Base-by-base conservation (phyloP, 2,888 invertebrate species). In the Tethea ocularis region DNA sequence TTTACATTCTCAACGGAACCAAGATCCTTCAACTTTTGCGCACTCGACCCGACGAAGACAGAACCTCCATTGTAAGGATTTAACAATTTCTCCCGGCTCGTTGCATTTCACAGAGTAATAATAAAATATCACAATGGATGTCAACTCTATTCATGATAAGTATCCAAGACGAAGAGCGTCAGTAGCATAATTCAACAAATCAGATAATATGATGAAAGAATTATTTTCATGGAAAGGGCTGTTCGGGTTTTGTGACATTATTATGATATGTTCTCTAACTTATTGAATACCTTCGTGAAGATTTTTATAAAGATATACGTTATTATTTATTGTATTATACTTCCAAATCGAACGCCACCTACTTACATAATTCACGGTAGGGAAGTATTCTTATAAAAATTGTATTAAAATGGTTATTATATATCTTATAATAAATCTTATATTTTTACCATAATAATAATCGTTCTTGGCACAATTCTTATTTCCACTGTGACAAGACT, bases 111-210 rank as follows among this genome's bases (percentile, higher is more conserved):
- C 84, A 82, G 81, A 84, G 84, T 88, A 87, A 89, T 91, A 90
- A 91, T 91, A 91, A 91, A 92, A 91, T 83, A 90, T 88, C 79
- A 92, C 91, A 92, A 91, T 91, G 89, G 91, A 85, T 89, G 88
- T 90, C 90, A 89, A 88, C 85, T 88, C 90, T 88, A 86, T 90
- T 92, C 89, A 89, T 81, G 86, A 88, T 87, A 89, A 91, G 86
- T 90, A 86, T 83, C 83, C 81, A 81, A 86, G 86, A 87, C 84
- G 84, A 82, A 86, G 84, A 87, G 85, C 86, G 87, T 88, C 88
- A 88, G 82, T 83, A 72, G 80, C 88, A 88, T 85, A 85, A 87
- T 87, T 86, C 83, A 83, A 80, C 77, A 84, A 89, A 88, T 89
- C 87, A 85, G 81, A 85, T 75, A n/a, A n/a, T n/a, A 62, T 78